A percentile compares a stretch with the other conserved stretches of the same genome.
These are phyloP conservation scores for Manis javanica DNA, from an alignment of 2,797 vertebrate genomes.

Conservation along the genomic window DNA sequence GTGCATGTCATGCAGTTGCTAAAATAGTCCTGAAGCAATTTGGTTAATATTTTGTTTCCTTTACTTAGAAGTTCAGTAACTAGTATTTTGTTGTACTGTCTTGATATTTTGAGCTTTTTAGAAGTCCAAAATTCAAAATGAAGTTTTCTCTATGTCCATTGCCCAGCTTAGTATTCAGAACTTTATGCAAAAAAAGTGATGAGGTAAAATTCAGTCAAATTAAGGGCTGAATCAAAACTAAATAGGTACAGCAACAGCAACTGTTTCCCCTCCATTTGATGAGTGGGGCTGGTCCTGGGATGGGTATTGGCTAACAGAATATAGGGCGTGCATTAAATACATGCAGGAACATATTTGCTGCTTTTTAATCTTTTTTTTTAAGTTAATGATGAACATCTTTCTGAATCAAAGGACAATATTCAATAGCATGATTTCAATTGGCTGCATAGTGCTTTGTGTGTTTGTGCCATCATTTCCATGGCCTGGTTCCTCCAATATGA, in stretches of 20 bases:
- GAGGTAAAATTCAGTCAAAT: background rate
- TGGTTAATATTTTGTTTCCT: background rate
- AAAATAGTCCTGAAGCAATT: background rate
- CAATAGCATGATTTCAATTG: background rate
- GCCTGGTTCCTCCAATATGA: background rate
- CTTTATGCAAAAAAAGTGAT: background rate
- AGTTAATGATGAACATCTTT: background rate
- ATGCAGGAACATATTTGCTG: background rate
- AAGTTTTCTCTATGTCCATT: background rate
- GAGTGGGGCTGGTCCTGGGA: background rate
- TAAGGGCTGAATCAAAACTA: background rate
- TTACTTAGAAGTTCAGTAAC: constrained; percentile 1
- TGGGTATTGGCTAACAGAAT: background rate
- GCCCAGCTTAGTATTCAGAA: background rate
- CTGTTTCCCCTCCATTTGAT: background rate
- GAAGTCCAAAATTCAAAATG: background rate
- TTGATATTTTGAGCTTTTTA: background rate
- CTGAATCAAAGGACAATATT: background rate
- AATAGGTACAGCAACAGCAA: background rate
- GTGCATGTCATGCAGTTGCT: background rate
- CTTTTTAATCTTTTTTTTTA: background rate
- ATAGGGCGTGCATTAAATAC: background rate
- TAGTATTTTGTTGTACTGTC: background rate
- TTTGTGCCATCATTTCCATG: background rate
- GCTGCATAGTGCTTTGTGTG: background rate